Evolutionary conservation across 2,888 invertebrate genomes (phyloP), one percentile per base, ranked within the genome.

Genomic region (Netelia fuscicornis): DNA sequence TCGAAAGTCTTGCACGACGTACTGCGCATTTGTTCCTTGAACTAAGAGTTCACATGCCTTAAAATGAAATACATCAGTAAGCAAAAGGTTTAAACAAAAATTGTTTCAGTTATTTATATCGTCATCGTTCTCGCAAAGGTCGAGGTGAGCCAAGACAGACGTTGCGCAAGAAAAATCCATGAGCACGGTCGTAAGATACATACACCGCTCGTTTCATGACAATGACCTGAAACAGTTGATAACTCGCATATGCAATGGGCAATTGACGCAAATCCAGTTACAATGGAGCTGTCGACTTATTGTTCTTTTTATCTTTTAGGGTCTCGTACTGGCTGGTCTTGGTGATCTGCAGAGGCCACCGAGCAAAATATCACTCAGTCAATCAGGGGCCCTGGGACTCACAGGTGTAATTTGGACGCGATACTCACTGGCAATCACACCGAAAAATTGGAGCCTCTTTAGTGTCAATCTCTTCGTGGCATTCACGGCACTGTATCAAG

Each of bases 391-490:
- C 10, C 95, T 99, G 77, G 97, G 97, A 17, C 96, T 97, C 2
- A 99, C 99, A 23, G 99, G 99, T 42, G 90, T 97, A 37, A 97
- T 99, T 89, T 99, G 99, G 99, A 98, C 98, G 10, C 96, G 99
- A 86, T 96, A 99, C 93, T 99, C 99, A 0, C 94, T 99, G 86
- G 99, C 99, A 30, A 99, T 99, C 91, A 98, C 97, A 90, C 99
- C 99, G 0, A 98, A 98, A 94, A 99, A 99, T 94, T 99, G 97
- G 94, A 97, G 97, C 90, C 95, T 99, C 8, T 98, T 99, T 92
- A 97, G 98, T 89, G 99, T 99, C 8, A 99, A 99, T 94, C 95
- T 99, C 6, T 99, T 99, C 94, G 98, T 99, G n/a, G 98, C 97
- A 2, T 90, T 96, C 2, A 99, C 98, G 2, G 98, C 97, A 88